Conservation (phyloP, 2,797 vertebrate genomes). For the Rhodeus uyekii region DNA sequence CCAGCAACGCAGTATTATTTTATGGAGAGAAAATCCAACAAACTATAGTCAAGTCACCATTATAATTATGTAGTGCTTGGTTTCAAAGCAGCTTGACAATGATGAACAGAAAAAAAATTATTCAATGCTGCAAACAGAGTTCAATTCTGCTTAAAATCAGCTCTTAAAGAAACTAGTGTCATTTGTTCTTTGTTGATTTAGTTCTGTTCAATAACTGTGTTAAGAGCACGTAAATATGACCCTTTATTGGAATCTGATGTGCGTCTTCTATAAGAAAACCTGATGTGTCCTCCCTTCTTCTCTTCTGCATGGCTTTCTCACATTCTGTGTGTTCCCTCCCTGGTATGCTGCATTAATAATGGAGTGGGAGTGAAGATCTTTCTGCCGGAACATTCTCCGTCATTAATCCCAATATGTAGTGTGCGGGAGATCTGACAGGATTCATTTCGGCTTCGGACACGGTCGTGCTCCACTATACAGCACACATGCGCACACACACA, state of each 20-base stretch:
- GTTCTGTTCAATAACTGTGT: background rate
- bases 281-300: background rate
- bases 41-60: background rate
- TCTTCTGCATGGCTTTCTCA: background rate
- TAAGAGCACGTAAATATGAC: background rate
- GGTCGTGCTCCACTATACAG: constrained; percentile 47
- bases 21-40: background rate
- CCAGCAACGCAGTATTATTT: background rate
- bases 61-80: background rate
- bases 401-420: constrained; percentile 67
- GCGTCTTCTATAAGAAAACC: background rate
- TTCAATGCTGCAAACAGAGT: too few relatives aligned
- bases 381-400: constrained; percentile 58
- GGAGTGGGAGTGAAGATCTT: constrained; percentile 61
- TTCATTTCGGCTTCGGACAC: constrained; percentile 55
- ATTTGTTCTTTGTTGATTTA: background rate
- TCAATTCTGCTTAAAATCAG: too few relatives aligned
- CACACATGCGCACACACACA: background rate
- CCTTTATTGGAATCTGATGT: background rate
- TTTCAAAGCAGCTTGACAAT: background rate
- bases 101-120: background rate
- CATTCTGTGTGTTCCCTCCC: constrained; percentile 3
- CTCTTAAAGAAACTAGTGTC: too few relatives aligned
- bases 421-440: constrained; percentile 58
- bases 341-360: constrained; percentile 64